Percentiles rank a stretch among this genome's conserved stretches.
These are phyloP conservation scores for Rhinichthys klamathensis DNA, from an alignment of 2,113 vertebrate species.

Conservation along the genomic window DNA sequence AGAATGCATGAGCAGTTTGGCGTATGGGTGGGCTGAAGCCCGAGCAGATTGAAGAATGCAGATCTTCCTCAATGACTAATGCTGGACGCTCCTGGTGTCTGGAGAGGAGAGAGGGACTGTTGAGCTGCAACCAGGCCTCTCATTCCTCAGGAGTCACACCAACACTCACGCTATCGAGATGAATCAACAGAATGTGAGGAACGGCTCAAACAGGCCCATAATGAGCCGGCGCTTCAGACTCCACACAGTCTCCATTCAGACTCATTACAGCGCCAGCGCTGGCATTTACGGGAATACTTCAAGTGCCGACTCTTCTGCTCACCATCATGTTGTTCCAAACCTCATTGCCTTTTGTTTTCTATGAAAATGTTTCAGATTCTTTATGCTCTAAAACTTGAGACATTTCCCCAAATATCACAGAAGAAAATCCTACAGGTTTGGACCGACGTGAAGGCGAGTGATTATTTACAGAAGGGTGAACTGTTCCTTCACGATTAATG, in stretches of 20 bases:
- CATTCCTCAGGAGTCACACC: slow-evolving; percentile 51
- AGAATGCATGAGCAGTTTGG: neutral
- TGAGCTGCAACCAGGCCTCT: neutral
- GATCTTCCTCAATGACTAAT: neutral
- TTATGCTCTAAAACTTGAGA: neutral
- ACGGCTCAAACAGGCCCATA: neutral
- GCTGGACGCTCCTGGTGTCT: slow-evolving; percentile 25
- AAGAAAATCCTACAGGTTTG: neutral
- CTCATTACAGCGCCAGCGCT: neutral
- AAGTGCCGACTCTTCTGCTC: neutral
- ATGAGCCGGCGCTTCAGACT: neutral
- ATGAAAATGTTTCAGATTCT: too few species aligned
- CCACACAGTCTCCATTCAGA: neutral
- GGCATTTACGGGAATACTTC: neutral
- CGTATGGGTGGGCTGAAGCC: neutral
- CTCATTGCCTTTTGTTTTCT: neutral
- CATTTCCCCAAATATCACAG: neutral
- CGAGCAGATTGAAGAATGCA: neutral
- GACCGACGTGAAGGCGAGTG: neutral
- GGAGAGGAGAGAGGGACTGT: neutral
- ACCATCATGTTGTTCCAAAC: neutral
- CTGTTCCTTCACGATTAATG: too few species aligned
- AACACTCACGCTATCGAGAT: slow-evolving; percentile 12
- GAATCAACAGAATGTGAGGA: neutral
- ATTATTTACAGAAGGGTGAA: neutral